Evolutionary conservation across 1,140 invertebrate species (phyloP), one percentile per base, ranked within the genome.

Genomic region (Zophobas morio): DNA sequence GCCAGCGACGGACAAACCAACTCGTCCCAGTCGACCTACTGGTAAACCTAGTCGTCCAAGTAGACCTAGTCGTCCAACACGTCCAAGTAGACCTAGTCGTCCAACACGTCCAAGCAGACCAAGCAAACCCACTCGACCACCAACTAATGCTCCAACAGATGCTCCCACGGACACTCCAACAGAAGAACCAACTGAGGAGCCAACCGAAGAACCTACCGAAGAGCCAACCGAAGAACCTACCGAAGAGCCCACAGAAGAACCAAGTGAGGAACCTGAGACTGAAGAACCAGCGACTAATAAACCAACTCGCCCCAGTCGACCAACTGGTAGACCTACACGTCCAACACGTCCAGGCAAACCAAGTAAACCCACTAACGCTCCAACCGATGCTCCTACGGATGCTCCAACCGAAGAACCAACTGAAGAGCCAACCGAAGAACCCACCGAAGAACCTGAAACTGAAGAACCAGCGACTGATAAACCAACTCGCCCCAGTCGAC

Each of bases 401-500:
- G 20, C 53, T 32, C 53, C 53, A 56, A 56, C 53, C n/a, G 20
- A 3, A 5, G 20, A 20, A 20, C 20, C 20, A 20, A 20, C 20
- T 20, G 20, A 20, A 20, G 20, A 20, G 20, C 20, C 20, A 20
- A 20, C 20, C 20, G 20, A 20, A 20, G 42, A 46, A 46, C 42
- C 42, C 42, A 46, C 42, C 42, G 42, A 46, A 46, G 42, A 46
- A 46, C 8, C 42, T 20, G 20, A 20, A 46, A 46, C 42, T 46
- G 8, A 3, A 4, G 42, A 46, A 46, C 42, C 56, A 35, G 34
- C 6, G 36, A 32, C 56, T 57, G 5, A 6, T 6, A 36, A 57
- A 57, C 56, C 56, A 57, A 57, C 32, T 57, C 56, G 56, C 36
- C 56, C 56, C 3, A 57, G 32, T 8, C 20, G 35, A 57, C 56